These are phyloP conservation scores for Protobothrops flavoviridis DNA, from an alignment of 2,113 vertebrate genomes.

Conservation along the genomic window DNA sequence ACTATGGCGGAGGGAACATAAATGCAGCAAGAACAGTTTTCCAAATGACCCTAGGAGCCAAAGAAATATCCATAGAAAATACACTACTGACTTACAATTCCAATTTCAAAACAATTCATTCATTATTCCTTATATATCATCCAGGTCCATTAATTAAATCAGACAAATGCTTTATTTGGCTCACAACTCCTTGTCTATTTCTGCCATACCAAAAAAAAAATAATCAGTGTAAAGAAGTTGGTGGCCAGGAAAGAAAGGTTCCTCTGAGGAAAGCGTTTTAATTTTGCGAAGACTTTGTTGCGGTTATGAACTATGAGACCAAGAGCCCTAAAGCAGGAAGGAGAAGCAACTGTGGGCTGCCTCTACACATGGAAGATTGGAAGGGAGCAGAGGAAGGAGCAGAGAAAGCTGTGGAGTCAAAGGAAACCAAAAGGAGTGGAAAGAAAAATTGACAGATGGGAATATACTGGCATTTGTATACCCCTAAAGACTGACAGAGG, in stretches of 20 bases:
- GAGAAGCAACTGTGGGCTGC: neutral
- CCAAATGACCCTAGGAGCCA: neutral
- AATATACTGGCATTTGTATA: neutral
- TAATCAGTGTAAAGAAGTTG: neutral
- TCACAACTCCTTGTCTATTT: neutral
- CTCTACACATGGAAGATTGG: neutral
- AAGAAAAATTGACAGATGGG: neutral
- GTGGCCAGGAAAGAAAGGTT: neutral
- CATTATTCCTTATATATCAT: neutral
- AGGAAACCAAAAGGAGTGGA: neutral
- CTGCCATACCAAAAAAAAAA: neutral
- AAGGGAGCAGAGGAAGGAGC: neutral
- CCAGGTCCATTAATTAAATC: neutral
- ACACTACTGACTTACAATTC: neutral
- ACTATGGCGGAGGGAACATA: neutral
- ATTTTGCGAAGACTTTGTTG: neutral
- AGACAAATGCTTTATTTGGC: neutral
- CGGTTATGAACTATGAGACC: neutral
- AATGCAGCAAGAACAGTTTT: neutral
- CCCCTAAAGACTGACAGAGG: neutral
- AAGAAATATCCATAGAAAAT: neutral
- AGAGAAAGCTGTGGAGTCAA: neutral
- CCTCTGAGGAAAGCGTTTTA: neutral
- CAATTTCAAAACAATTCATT: conserved; percentile 4
- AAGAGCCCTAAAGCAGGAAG: neutral